Base-by-base conservation (phyloP, 2,888 invertebrate genomes). In the Dicycla oo region DNA sequence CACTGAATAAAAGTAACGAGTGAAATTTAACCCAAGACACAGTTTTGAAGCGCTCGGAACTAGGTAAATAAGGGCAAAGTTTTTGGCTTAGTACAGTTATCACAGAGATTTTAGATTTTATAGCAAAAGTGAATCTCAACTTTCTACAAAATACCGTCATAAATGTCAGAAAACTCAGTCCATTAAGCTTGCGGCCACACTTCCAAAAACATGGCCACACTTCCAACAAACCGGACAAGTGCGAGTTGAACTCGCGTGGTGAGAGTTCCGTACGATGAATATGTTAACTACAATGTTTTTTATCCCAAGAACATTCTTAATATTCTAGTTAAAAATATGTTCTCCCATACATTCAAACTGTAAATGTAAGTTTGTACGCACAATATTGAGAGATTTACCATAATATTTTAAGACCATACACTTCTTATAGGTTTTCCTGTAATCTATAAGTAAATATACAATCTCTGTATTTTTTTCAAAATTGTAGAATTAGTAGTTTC, bases 101-200 rank as follows among this genome's bases (percentile, higher is more conserved):
- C 61, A 45, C 57, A 30, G 34, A 64, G 30, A 68, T 67, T 66
- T 79, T 69, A 73, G 38, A 71, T 64, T 58, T 75, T 47, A 70
- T 51, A n/a, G 30, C 64, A 18, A 38, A 80, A 77, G 65, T 77
- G 68, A 71, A 77, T 79, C n/a, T 65, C 7, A 79, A 77, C 68
- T 77, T 77, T 66, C 51, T 72, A 62, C 62, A 77, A 72, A 82
- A 81, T 77, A 72, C 63, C 20, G 62, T 66, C 64, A 69, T 82
- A 72, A 77, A 77, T 68, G 78, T 77, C 38, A 18, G 65, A 38
- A 70, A 80, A 72, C 80, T 80, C 38, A 26, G 51, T 69, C 54
- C 68, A 71, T 68, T 65, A 58, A 75, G 57, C 47, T 81, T 67
- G 49, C 61, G 56, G 43, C 34, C 56, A 53, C 7, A 26, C 23